phyloP scores from a whole-genome alignment of 2,797 vertebrate species.

The Acipenser transmontanus region DNA sequence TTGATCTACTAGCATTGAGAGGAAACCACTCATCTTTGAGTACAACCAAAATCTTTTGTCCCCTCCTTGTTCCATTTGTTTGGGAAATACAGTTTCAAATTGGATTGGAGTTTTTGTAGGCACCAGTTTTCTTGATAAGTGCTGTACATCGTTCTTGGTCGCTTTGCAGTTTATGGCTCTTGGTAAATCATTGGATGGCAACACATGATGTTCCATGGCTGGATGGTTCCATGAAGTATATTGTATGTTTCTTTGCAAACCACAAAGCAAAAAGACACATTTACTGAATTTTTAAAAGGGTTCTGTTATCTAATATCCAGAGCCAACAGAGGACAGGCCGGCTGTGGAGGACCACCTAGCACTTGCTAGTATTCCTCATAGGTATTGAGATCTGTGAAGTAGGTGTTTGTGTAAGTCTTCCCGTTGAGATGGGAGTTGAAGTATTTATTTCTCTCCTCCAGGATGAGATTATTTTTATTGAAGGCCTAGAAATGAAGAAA shows the following conservation, averaged over 20 bases:
- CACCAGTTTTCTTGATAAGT: constrained; percentile 18
- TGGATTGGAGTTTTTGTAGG: constrained; percentile 37
- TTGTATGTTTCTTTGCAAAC: constrained; percentile 54
- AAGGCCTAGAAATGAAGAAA: constrained; percentile 68
- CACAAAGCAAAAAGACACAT: constrained; percentile 38
- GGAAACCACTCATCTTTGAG: constrained; percentile 26
- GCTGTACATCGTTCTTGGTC: constrained; percentile 18
- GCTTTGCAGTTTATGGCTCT: constrained; percentile 38
- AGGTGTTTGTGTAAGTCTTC: constrained; percentile 94
- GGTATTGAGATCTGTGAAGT: constrained; percentile 96
- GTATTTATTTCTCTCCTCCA: constrained; percentile 97
- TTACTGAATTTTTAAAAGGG: constrained; percentile 22
- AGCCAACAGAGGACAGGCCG: constrained; percentile 28
- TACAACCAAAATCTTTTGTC: constrained; percentile 26
- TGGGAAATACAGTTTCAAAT: constrained; percentile 31
- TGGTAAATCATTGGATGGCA: constrained; percentile 39
- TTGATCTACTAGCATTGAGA: constrained; percentile 42
- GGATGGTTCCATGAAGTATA: constrained; percentile 40
- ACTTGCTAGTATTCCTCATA: constrained; percentile 87
- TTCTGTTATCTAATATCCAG: constrained; percentile 10
- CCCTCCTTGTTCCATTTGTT: constrained; percentile 16
- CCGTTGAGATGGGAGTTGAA: constrained; percentile 91
- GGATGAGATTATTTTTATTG: constrained; percentile 98
- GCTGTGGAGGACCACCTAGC: constrained; percentile 19
- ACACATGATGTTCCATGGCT: constrained; percentile 44